Evolutionary conservation across 2,888 invertebrate genomes (phyloP).

Genomic region (Dasysyrphus tricinctus): DNA sequence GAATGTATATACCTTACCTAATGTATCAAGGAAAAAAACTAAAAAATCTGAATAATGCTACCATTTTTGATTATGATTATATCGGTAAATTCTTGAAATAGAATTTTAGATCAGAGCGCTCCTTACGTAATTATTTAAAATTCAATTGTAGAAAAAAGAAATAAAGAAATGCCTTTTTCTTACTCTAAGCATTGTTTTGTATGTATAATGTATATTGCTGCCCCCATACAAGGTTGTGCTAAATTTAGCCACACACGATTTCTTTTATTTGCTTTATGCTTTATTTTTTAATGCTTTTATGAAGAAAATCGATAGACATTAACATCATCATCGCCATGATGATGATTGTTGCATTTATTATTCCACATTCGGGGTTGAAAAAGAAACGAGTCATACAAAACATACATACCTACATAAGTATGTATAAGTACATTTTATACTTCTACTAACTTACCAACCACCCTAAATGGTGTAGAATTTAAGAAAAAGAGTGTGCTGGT

Average conservation of each 20-base stretch:
- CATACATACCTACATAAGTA: not conserved
- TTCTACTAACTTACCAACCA: constrained; percentile 33
- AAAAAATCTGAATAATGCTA: not conserved
- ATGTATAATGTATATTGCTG: constrained; percentile 7
- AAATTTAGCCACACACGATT: constrained; percentile 63
- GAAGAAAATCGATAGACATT: constrained; percentile 70
- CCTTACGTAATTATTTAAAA: constrained; percentile 56
- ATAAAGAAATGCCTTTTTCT: constrained; percentile 27
- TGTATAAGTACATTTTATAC: constrained; percentile 12
- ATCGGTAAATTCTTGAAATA: not conserved
- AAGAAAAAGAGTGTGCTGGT: constrained; percentile 61
- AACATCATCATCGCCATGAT: constrained; percentile 65
- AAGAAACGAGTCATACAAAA: constrained; percentile 17
- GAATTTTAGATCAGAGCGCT: constrained; percentile 14
- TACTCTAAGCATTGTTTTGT: not conserved
- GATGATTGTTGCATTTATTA: constrained; percentile 75
- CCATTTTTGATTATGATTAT: not conserved
- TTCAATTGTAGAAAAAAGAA: constrained; percentile 18
- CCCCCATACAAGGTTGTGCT: constrained; percentile 59
- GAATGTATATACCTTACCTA: not conserved
- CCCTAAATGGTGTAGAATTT: constrained; percentile 53
- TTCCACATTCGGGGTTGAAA: constrained; percentile 73
- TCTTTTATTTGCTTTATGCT: constrained; percentile 41
- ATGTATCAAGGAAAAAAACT: not conserved
- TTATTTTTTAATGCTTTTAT: constrained; percentile 28